These are phyloP conservation scores for Falco cherrug DNA, from an alignment of 2,797 vertebrate genomes.

Conservation along the genomic window DNA sequence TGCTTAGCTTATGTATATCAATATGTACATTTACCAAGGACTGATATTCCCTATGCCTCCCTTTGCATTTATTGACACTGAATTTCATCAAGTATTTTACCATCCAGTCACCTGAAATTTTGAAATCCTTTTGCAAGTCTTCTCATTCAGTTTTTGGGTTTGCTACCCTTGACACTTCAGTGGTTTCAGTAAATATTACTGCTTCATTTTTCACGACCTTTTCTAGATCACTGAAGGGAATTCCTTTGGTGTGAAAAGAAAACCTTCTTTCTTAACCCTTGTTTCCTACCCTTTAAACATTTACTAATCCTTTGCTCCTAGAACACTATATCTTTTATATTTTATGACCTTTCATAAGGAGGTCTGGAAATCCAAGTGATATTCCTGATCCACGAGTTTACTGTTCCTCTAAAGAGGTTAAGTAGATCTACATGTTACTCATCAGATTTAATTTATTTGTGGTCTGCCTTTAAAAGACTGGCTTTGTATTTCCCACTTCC, in stretches of 20 bases:
- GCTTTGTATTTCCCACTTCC: neutral
- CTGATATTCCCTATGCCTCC: neutral
- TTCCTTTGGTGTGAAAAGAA: neutral
- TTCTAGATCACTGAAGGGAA: neutral
- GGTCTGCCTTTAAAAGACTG: neutral
- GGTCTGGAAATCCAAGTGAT: neutral
- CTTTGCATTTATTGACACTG: neutral
- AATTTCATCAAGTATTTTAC: neutral
- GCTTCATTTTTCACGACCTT: neutral
- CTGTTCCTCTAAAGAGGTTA: neutral
- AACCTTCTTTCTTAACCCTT: neutral
- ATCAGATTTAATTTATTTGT: neutral
- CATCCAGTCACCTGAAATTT: neutral
- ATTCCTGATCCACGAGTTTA: neutral
- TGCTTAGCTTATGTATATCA: neutral
- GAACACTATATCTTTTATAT: neutral
- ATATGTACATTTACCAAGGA: neutral
- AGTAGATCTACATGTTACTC: neutral
- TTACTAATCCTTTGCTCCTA: neutral
- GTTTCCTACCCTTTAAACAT: neutral
- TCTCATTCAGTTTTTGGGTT: neutral
- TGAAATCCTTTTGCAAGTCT: neutral
- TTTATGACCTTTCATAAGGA: neutral
- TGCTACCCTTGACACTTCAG: neutral
- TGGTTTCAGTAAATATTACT: neutral